phyloP scores from a whole-genome alignment of 2,113 vertebrate genomes.

The Ammodytes marinus region DNA sequence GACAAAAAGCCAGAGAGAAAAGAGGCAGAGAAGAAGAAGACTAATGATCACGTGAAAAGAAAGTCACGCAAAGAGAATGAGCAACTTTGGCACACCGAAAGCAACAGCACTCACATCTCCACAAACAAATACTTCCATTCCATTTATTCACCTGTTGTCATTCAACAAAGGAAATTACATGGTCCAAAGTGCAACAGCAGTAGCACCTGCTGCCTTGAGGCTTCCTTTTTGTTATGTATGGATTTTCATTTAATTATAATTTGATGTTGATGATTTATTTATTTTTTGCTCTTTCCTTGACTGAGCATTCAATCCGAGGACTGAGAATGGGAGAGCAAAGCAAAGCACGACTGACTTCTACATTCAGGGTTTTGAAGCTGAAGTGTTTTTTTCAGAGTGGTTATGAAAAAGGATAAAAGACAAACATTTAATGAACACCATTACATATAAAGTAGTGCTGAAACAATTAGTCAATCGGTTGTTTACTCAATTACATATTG shows the following conservation, averaged over 20 bases:
- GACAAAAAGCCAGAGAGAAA: constrained; percentile 38
- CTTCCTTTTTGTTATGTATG: not conserved
- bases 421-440: not conserved
- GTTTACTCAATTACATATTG: not conserved
- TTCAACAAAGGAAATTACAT: constrained; percentile 11
- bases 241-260: not conserved
- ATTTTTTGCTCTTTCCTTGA: not conserved
- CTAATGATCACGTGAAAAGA: constrained; percentile 64
- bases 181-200: not conserved
- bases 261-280: not conserved
- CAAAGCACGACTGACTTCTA: constrained; percentile 21
- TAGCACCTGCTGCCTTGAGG: too few species aligned
- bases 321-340: constrained; percentile 30
- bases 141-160: not conserved
- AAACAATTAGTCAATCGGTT: not conserved
- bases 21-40: constrained; percentile 59
- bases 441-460: not conserved
- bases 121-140: not conserved
- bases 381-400: not conserved
- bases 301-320: constrained; percentile 1
- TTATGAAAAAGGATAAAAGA: not conserved
- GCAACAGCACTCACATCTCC: constrained; percentile 23
- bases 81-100: constrained; percentile 55
- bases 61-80: constrained; percentile 54
- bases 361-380: constrained; percentile 16